phyloP scores from a whole-genome alignment of 1,140 invertebrate genomes.

The Lysiphlebus fabarum region DNA sequence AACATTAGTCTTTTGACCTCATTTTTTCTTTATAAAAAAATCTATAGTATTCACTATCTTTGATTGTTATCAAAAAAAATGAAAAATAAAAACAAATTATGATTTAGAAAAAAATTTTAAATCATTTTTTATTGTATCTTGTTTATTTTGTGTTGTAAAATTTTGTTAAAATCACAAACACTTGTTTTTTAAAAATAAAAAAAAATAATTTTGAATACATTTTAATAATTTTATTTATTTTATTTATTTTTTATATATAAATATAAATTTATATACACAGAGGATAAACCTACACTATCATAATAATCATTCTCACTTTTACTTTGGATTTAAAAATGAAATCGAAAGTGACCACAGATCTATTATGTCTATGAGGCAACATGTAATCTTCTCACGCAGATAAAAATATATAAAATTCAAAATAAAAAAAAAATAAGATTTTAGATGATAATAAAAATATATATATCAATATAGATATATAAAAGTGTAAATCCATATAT shows the following conservation, averaged over 20 bases:
- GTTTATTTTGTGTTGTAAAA: too few species aligned
- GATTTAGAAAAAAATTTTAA: too few species aligned
- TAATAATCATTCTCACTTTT: background rate
- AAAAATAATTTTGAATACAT: too few species aligned
- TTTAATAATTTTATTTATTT: too few species aligned
- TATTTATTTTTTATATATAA: too few species aligned
- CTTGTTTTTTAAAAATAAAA: background rate
- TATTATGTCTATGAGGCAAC: background rate
- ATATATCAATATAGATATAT: background rate
- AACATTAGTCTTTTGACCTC: conserved; percentile 33
- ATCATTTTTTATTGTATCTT: too few species aligned
- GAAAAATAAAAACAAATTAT: too few species aligned
- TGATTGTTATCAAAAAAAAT: too few species aligned
- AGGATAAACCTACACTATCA: too few species aligned
- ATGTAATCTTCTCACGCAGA: conserved; percentile 7
- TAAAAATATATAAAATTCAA: background rate
- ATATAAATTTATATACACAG: too few species aligned
- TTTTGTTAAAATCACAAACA: too few species aligned
- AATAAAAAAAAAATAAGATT: too few species aligned
- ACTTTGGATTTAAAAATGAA: conserved; percentile 5
- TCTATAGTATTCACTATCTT: background rate
- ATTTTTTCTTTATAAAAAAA: background rate
- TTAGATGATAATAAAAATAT: background rate
- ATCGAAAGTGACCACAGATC: conserved; percentile 11
- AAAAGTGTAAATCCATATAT: conserved; percentile 3